Evolutionary conservation across 2,797 vertebrate species (phyloP).

Genomic region (Gallinago nigripennis): DNA sequence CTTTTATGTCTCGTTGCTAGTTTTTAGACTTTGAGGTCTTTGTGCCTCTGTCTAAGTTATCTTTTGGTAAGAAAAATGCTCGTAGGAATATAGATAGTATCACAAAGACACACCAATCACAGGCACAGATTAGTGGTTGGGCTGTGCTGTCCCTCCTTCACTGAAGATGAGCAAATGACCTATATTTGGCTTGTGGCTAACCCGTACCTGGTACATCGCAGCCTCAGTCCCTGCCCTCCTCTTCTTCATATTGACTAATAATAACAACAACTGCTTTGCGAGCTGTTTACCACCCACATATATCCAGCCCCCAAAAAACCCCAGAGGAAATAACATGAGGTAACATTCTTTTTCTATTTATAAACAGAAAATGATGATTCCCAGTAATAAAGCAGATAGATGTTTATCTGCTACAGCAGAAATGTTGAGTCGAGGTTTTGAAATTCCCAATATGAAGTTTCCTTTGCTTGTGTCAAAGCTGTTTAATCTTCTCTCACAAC

Average conservation of each 20-base stretch:
- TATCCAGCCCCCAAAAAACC: not conserved
- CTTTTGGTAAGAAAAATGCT: not conserved
- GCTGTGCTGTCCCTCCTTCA: not conserved
- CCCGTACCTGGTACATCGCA: not conserved
- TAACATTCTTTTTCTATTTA: constrained; percentile 64
- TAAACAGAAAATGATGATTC: constrained; percentile 64
- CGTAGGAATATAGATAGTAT: not conserved
- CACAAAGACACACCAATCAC: not conserved
- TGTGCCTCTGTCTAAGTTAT: not conserved
- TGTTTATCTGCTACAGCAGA: constrained; percentile 74
- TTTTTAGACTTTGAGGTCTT: not conserved
- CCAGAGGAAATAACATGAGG: constrained; percentile 70
- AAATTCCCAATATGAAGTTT: constrained; percentile 73
- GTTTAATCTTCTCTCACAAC: constrained; percentile 60
- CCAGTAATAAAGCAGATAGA: constrained; percentile 63
- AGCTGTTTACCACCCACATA: constrained; percentile 16
- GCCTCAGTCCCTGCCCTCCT: not conserved
- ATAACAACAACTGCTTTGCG: not conserved
- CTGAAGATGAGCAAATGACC: not conserved
- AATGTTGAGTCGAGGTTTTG: constrained; percentile 70
- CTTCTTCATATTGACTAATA: constrained; percentile 16
- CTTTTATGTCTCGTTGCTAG: not conserved
- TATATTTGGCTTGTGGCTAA: not conserved
- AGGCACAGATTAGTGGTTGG: not conserved
- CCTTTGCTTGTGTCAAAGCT: constrained; percentile 46